Evolutionary conservation across 2,113 vertebrate genomes (phyloP).

Genomic region (Strix aluco): DNA sequence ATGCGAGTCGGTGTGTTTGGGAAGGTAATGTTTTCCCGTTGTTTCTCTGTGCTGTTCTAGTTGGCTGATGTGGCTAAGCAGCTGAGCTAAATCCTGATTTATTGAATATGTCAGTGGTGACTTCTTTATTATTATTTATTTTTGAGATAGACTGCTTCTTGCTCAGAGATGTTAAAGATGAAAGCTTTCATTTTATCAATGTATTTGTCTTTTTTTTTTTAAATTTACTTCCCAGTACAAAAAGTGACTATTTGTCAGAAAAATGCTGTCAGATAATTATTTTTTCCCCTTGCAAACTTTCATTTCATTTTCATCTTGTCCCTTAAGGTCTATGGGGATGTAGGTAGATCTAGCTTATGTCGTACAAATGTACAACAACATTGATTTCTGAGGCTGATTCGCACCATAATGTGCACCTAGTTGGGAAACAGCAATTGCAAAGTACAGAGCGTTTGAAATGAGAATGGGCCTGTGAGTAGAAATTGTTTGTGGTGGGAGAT

Average conservation of each 20-base stretch:
- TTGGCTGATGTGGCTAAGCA: background rate
- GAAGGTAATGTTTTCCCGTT: conserved; percentile 77
- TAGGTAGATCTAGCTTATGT: background rate
- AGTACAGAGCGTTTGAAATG: background rate
- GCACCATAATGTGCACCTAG: accelerated
- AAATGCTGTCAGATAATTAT: background rate
- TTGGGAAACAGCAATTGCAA: background rate
- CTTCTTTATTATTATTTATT: background rate
- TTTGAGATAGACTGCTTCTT: background rate
- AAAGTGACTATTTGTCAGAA: background rate
- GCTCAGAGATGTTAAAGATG: background rate
- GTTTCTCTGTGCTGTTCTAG: background rate
- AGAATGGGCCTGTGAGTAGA: background rate
- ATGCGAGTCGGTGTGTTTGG: conserved; percentile 89
- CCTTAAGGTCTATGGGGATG: background rate
- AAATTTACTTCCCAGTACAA: background rate
- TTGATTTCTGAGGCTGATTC: conserved; percentile 15
- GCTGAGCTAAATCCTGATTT: background rate
- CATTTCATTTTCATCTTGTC: background rate
- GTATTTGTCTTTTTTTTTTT: background rate
- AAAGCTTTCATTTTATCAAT: background rate
- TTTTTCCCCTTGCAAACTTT: background rate
- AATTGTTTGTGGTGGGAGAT: background rate
- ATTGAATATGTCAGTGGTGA: background rate
- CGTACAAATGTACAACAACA: background rate